Conservation (phyloP, 2,113 vertebrate species). For the Coreoperca whiteheadi region DNA sequence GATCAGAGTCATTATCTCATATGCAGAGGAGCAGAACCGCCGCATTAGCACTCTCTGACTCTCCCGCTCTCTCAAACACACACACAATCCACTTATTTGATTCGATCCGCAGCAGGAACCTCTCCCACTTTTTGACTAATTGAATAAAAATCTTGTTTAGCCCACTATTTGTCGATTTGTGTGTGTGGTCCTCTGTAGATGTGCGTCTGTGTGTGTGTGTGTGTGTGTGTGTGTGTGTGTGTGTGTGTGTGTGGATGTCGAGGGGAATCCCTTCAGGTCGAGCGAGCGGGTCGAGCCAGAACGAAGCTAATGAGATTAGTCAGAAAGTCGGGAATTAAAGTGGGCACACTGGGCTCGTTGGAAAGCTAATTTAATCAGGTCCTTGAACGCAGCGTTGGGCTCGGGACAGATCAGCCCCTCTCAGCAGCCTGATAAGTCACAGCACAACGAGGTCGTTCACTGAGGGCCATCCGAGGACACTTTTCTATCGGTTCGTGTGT, state of each 20-base stretch:
- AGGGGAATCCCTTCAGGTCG: slow-evolving; percentile 41
- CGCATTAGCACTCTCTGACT: background rate
- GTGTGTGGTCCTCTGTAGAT: background rate
- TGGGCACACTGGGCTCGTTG: slow-evolving; percentile 53
- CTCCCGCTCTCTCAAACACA: background rate
- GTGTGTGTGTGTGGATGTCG: background rate
- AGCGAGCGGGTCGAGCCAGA: slow-evolving; percentile 20
- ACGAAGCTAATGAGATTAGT: slow-evolving; percentile 65
- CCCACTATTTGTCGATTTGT: background rate
- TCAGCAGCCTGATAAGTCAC: slow-evolving; percentile 1
- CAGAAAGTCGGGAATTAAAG: slow-evolving; percentile 59
- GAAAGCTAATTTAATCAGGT: slow-evolving; percentile 64
- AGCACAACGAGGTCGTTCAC: slow-evolving; percentile 16
- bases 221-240: background rate
- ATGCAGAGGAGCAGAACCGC: background rate
- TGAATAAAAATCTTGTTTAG: slow-evolving; percentile 7
- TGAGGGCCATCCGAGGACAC: slow-evolving; percentile 6
- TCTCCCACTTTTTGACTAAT: slow-evolving; percentile 7
- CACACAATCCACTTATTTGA: background rate
- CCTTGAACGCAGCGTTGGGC: slow-evolving; percentile 23
- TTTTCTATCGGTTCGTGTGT: background rate
- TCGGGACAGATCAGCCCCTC: slow-evolving; percentile 46
- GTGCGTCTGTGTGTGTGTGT: background rate
- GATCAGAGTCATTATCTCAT: background rate
- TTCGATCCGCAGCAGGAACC: background rate